Evolutionary conservation across 2,888 invertebrate genomes (phyloP), one percentile per base, ranked within the genome.

Genomic region (Pristionchus mayeri): DNA sequence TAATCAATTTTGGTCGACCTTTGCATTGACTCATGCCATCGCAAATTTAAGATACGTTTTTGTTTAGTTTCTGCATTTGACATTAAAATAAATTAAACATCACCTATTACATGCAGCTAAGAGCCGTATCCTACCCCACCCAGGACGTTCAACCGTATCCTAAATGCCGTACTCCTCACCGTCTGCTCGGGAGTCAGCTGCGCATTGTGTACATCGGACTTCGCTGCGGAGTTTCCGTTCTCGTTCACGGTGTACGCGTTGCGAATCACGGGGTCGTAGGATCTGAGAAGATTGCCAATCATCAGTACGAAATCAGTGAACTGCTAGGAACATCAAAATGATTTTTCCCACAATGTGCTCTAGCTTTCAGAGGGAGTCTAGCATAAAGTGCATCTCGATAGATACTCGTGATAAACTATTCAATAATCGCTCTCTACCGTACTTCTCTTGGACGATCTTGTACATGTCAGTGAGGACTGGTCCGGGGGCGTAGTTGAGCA

Each of bases 401-500:
- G 16, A 48, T 16, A 48, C 11, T 9, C 9, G 11, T 11, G 16
- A 48, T 9, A 16, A 48, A 48, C 6, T 44, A 44, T 9, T 44
- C 44, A 44, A 44, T 44, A 44, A 44, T 44, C 44, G 6, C 44
- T 44, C 7, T 44, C 44, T 3, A 37, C 34, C 75, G 71, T 27
- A 84, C 84, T 84, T 84, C 21, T 84, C 84, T 75, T 84, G 84
- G 4, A 84, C 84, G 37, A 75, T 75, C 95, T 95, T 78, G 80
- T 92, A 87, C 93, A 93, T 93, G 57, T 93, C 92, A 24, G 93
- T 93, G 50, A 91, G 90, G 27, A 93, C 87, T 2, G 93, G 93
- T 13, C 93, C 93, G 7, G 93, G 93, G 2, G 93, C 92, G 86
- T 93, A 93, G 86, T 91, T 93, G 44, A 93, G 88, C 9, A 93